These are phyloP conservation scores for Drosophila jambulina DNA, from an alignment of 1,140 invertebrate species.

Conservation along the genomic window DNA sequence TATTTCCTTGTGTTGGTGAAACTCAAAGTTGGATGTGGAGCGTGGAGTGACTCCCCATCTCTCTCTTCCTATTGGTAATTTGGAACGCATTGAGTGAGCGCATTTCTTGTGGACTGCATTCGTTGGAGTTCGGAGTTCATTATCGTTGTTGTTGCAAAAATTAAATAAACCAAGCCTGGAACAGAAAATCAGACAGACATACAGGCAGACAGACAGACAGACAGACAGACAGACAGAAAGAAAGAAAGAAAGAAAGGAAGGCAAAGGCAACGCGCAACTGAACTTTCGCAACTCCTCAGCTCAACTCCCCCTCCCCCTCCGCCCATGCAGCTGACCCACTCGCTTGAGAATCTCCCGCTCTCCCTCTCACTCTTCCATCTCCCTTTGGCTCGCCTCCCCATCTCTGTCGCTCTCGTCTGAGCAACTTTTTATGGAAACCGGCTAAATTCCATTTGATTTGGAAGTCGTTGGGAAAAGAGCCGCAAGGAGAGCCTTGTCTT, in stretches of 20 bases:
- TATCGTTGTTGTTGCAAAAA: conserved; percentile 10
- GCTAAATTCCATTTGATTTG: conserved; percentile 82
- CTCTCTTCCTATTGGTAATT: background rate
- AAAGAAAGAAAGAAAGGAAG: conserved; percentile 9
- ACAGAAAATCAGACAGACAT: conserved; percentile 10
- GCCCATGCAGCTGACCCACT: conserved; percentile 54
- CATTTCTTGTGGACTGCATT: conserved; percentile 17
- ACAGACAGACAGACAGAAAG: background rate
- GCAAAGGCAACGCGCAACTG: conserved; percentile 40
- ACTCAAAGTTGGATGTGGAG: background rate
- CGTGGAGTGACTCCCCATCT: background rate
- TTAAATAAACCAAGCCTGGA: conserved; percentile 22
- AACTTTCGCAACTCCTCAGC: conserved; percentile 48
- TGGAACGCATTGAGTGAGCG: conserved; percentile 25
- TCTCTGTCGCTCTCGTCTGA: conserved; percentile 23
- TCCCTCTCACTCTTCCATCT: conserved; percentile 16
- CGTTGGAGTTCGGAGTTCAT: conserved; percentile 28
- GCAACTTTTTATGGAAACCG: conserved; percentile 80
- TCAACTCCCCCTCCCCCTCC: background rate
- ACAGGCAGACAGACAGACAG: too few species aligned
- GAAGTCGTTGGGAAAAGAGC: conserved; percentile 63
- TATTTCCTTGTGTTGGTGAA: background rate
- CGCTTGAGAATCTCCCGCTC: conserved; percentile 48
- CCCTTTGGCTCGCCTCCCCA: conserved; percentile 3
- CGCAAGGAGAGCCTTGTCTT: conserved; percentile 56